phyloP scores from a whole-genome alignment of 2,113 vertebrate species.

The Noturus placidus region DNA sequence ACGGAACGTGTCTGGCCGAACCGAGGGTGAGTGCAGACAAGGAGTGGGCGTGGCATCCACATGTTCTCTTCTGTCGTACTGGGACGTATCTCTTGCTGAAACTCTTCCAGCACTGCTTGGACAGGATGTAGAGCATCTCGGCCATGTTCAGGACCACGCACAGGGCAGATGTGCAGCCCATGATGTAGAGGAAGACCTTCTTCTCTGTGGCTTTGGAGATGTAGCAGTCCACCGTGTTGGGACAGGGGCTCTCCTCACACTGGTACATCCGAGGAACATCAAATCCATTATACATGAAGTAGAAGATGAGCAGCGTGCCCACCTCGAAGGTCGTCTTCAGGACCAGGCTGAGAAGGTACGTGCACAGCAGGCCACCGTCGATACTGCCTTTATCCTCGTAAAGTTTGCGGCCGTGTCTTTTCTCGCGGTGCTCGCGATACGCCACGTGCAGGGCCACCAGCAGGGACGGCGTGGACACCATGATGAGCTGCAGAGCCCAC shows the following conservation, averaged over 20 bases:
- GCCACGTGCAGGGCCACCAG: constrained; percentile 84
- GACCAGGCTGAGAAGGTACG: constrained; percentile 80
- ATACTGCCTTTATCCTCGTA: constrained; percentile 71
- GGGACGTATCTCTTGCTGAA: constrained; percentile 64
- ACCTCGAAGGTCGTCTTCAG: constrained; percentile 81
- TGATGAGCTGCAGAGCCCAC: constrained; percentile 87
- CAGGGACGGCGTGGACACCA: constrained; percentile 85
- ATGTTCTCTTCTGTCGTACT: background rate
- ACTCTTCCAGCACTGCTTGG: constrained; percentile 72
- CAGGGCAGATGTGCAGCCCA: constrained; percentile 78
- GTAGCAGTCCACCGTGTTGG: constrained; percentile 82
- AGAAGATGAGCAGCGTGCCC: constrained; percentile 79
- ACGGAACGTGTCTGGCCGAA: background rate
- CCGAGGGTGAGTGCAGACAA: background rate
- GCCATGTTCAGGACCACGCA: constrained; percentile 78
- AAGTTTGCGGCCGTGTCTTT: constrained; percentile 67
- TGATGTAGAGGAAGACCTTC: constrained; percentile 82
- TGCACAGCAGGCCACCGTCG: constrained; percentile 80
- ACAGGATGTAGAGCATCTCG: constrained; percentile 81
- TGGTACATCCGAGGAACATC: constrained; percentile 73
- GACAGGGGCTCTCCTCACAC: constrained; percentile 79
- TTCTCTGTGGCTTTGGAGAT: constrained; percentile 84
- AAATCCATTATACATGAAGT: constrained; percentile 82
- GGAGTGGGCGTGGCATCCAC: constrained; percentile 6
- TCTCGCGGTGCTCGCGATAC: constrained; percentile 78